phyloP scores from a whole-genome alignment of 1,140 invertebrate species.

The Magallana angulata region DNA sequence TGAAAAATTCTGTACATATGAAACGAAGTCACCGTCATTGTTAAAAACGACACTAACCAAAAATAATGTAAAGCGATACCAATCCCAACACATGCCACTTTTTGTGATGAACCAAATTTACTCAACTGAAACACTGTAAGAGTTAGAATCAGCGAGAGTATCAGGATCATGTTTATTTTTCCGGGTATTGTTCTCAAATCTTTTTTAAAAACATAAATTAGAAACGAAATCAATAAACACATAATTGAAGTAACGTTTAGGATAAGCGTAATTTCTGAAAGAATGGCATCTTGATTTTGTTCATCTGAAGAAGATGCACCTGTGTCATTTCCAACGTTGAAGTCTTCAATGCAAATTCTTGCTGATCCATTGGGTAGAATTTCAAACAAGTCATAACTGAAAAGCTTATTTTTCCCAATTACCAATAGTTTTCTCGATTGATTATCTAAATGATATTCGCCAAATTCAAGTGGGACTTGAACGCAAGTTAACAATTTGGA shows the following conservation, averaged over 20 bases:
- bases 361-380: not conserved
- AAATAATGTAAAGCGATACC: not conserved
- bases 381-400: not conserved
- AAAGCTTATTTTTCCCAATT: not conserved
- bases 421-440: not conserved
- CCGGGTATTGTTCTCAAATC: not conserved
- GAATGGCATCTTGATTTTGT: not conserved
- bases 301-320: not conserved
- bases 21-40: not conserved
- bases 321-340: not conserved
- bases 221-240: not conserved
- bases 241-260: not conserved
- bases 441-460: not conserved
- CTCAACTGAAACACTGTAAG: conserved; percentile 1
- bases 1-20: not conserved
- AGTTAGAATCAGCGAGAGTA: not conserved
- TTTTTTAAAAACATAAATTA: not conserved
- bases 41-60: not conserved
- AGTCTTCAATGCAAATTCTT: not conserved
- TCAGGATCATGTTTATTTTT: not conserved
- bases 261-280: not conserved
- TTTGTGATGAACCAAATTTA: not conserved
- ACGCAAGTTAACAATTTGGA: not conserved
- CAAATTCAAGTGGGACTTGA: not conserved
- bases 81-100: not conserved